Percentiles rank a stretch among this genome's conserved stretches.
These are phyloP conservation scores for Machimus rusticus DNA, from an alignment of 2,888 invertebrate genomes.

Conservation along the genomic window DNA sequence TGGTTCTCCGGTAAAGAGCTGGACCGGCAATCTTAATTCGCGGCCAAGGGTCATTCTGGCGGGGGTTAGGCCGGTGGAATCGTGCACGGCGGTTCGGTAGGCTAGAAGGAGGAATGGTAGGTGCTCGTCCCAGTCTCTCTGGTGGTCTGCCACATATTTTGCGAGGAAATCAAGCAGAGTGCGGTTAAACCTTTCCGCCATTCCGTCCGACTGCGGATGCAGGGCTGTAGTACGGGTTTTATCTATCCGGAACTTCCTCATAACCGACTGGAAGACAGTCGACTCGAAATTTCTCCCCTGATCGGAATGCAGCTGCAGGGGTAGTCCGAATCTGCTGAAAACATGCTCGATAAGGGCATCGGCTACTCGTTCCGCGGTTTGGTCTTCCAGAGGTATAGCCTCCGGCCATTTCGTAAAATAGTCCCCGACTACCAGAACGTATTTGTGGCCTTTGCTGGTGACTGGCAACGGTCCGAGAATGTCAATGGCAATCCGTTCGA, in stretches of 20 bases:
- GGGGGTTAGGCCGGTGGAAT: background rate
- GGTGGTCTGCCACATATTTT: background rate
- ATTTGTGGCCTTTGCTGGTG: background rate
- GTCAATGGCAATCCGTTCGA: conserved; percentile 40
- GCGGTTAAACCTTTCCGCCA: background rate
- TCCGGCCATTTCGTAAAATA: conserved; percentile 49
- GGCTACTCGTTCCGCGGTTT: conserved; percentile 43
- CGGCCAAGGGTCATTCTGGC: background rate
- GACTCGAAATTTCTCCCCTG: too few relatives aligned
- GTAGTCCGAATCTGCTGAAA: too few relatives aligned
- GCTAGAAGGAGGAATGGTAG: background rate
- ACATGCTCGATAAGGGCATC: conserved; percentile 31
- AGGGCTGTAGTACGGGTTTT: background rate
- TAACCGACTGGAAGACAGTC: too few relatives aligned
- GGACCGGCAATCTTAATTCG: background rate
- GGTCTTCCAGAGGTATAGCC: conserved; percentile 41
- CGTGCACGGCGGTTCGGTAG: background rate
- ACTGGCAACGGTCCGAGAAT: conserved; percentile 37
- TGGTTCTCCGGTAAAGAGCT: background rate
- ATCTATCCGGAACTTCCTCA: background rate
- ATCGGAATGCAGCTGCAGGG: too few relatives aligned
- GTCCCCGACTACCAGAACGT: conserved; percentile 46
- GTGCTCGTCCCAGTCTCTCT: background rate
- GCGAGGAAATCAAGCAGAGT: background rate
- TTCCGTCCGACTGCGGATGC: background rate